Evolutionary conservation across 2,888 invertebrate genomes (phyloP).

Genomic region (Timema podura): DNA sequence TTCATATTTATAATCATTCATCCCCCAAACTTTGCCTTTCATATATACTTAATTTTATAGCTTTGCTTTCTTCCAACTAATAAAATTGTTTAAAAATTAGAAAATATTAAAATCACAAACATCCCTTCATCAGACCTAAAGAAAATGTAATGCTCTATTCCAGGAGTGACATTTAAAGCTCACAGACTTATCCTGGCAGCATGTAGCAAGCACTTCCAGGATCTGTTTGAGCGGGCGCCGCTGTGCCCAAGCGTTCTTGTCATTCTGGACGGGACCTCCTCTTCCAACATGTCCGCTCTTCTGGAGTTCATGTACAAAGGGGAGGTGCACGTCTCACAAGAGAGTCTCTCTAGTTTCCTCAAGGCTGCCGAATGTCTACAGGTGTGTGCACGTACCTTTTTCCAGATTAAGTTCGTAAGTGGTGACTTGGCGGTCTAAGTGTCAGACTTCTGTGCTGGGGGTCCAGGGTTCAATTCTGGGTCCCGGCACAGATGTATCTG

Average conservation of each 20-base stretch:
- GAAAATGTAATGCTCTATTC: conserved; percentile 37
- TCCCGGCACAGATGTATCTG: too few species aligned
- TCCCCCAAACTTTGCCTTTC: too few species aligned
- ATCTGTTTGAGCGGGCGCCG: conserved; percentile 83
- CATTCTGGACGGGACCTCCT: conserved; percentile 84
- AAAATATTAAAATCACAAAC: too few species aligned
- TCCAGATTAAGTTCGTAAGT: too few species aligned
- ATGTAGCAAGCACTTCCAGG: conserved; percentile 90
- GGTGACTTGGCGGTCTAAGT: too few species aligned
- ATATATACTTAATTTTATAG: too few species aligned
- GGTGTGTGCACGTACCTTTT: conserved; percentile 48
- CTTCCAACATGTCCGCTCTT: conserved; percentile 85
- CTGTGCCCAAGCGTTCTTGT: conserved; percentile 75
- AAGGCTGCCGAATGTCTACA: conserved; percentile 89
- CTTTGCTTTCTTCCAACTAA: too few species aligned
- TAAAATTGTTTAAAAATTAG: too few species aligned
- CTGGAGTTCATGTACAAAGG: conserved; percentile 94
- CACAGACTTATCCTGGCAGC: conserved; percentile 89
- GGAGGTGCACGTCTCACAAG: conserved; percentile 89
- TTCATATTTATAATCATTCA: too few species aligned
- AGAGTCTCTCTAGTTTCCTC: conserved; percentile 84
- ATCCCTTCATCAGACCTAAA: neutral
- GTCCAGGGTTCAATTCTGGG: too few species aligned
- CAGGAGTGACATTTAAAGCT: conserved; percentile 87
- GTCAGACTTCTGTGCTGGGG: too few species aligned